phyloP scores from a whole-genome alignment of 2,888 invertebrate species.

The Trichopria drosophilae region DNA sequence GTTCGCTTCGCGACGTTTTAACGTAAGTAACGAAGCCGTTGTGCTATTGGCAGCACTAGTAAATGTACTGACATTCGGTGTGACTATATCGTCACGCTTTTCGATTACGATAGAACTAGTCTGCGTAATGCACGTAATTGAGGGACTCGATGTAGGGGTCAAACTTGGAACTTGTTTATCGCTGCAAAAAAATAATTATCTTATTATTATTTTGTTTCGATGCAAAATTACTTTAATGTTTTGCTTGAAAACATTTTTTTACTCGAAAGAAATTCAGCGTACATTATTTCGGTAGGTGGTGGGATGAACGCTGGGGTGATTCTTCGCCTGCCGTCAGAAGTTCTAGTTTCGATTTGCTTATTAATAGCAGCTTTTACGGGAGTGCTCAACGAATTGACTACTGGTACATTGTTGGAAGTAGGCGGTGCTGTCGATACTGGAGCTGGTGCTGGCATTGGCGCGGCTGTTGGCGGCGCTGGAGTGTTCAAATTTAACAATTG shows the following conservation, averaged over 20 bases:
- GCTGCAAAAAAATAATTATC: constrained; percentile 48
- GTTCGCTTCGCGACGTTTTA: constrained; percentile 50
- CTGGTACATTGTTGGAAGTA: constrained; percentile 35
- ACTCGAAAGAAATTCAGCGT: too few species aligned
- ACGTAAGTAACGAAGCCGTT: constrained; percentile 40
- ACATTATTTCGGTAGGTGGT: constrained; percentile 67
- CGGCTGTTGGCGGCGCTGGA: constrained; percentile 40
- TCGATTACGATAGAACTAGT: constrained; percentile 80
- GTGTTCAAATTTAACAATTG: constrained; percentile 59
- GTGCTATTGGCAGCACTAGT: constrained; percentile 32
- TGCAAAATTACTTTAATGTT: too few species aligned
- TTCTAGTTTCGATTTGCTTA: constrained; percentile 91
- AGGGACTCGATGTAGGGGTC: constrained; percentile 61
- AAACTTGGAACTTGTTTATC: too few species aligned
- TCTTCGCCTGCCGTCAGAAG: constrained; percentile 90
- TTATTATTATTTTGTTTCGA: too few species aligned
- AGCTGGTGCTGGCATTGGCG: constrained; percentile 42
- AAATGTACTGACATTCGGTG: constrained; percentile 59
- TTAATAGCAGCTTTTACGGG: constrained; percentile 71
- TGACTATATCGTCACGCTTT: constrained; percentile 67
- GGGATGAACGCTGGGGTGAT: constrained; percentile 97
- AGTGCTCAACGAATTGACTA: constrained; percentile 41
- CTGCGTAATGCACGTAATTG: constrained; percentile 77
- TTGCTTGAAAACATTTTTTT: not conserved
- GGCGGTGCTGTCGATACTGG: constrained; percentile 35